Evolutionary conservation across 1,140 invertebrate species (phyloP), one percentile per base, ranked within the genome.

Genomic region (Psilanteris sp.): DNA sequence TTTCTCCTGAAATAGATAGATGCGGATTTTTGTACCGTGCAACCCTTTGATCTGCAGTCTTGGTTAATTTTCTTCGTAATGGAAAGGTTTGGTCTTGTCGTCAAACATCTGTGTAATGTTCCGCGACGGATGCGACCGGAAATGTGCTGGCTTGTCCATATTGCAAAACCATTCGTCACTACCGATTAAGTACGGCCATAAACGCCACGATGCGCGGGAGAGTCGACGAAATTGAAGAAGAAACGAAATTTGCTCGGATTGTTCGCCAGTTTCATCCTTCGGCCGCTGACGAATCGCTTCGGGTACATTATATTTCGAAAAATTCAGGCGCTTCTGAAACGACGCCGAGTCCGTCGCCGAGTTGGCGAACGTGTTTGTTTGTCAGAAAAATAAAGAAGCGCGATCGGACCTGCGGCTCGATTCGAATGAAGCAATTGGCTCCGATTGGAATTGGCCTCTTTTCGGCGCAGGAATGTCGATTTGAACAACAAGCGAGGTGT

Each of bases 121-220:
- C 37, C 75, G 75, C 55, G 67, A 75, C 59, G 59, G 66, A 76
- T 76, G 73, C 68, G 70, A 70, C 77, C 77, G 77, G 77, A 79
- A 79, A 76, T 68, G 67, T 64, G 62, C 61, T 48, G 57, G 66
- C 41, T 64, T 70, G 66, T 68, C 55, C 70, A 72, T 67, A 72
- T 64, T 68, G 72, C 66, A 72, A 67, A 74, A 64, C 73, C 79
- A 75, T 82, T 82, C 78, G 79, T 82, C 79, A 79, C 79, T 80
- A 79, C 77, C 77, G 78, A 80, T 81, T 83, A 83, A 79, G 80
- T 80, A 76, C 74, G 74, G 71, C 79, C 74, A 78, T 78, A 77
- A 82, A 81, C 37, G 76, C 64, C 75, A 61, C 24, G 50, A 73
- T n/a, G 46, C 34, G 32, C 54, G 48, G 48, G 57, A 61, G 44